Evolutionary conservation across 2,113 vertebrate species (phyloP).

Genomic region (Symphodus melops): DNA sequence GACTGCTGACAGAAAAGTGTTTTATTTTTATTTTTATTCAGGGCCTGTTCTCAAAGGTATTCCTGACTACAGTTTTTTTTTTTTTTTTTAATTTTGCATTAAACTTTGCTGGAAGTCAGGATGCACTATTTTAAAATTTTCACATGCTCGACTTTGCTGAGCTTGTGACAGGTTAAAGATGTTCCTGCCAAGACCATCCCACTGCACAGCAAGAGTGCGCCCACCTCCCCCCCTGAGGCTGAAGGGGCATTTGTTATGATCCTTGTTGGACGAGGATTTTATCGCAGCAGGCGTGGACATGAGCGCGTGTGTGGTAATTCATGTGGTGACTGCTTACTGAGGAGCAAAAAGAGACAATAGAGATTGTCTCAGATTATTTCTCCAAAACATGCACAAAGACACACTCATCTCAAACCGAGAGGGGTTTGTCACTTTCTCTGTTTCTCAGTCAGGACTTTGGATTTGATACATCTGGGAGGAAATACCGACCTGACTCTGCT

Average conservation of each 20-base stretch:
- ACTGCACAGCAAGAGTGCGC: constrained; percentile 45
- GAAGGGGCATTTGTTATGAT: constrained; percentile 55
- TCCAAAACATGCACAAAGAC: constrained; percentile 26
- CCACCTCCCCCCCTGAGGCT: constrained; percentile 39
- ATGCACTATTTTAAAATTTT: constrained; percentile 37
- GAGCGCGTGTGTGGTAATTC: constrained; percentile 9
- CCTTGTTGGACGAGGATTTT: constrained; percentile 47
- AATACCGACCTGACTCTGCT: constrained; percentile 11
- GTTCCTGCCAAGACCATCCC: constrained; percentile 45
- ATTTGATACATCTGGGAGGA: constrained; percentile 21
- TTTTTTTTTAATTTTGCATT: constrained; percentile 22
- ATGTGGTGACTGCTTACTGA: constrained; percentile 5
- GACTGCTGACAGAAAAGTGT: constrained; percentile 4
- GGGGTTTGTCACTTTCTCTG: constrained; percentile 27
- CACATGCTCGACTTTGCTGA: constrained; percentile 28
- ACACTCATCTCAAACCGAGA: neutral
- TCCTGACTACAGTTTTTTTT: constrained; percentile 22
- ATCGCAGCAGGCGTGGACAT: constrained; percentile 10
- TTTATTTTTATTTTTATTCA: constrained; percentile 14
- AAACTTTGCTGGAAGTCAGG: constrained; percentile 36
- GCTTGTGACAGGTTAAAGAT: constrained; percentile 34
- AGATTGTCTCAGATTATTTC: neutral
- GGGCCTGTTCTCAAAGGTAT: constrained; percentile 54
- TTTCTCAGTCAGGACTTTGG: constrained; percentile 29
- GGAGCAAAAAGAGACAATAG: constrained; percentile 34